phyloP scores from a whole-genome alignment of 1,140 invertebrate genomes.

The Brachionus calyciflorus region DNA sequence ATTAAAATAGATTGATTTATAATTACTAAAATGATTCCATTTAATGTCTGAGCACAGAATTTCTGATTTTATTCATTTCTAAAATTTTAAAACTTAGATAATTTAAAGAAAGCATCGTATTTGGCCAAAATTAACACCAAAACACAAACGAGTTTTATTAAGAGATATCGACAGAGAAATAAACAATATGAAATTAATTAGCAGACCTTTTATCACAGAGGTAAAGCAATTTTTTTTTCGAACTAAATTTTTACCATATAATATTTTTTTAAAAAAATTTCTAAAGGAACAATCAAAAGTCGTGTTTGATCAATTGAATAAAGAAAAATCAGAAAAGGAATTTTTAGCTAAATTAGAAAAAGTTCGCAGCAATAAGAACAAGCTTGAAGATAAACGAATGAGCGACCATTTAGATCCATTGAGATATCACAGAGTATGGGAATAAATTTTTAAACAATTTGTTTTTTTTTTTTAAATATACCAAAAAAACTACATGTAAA shows the following conservation, averaged over 20 bases:
- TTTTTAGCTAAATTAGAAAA: slow-evolving; percentile 16
- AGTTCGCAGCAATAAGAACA: slow-evolving; percentile 16
- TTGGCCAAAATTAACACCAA: slow-evolving; percentile 32
- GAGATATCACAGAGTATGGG: slow-evolving; percentile 41
- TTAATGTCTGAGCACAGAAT: background rate
- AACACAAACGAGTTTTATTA: background rate
- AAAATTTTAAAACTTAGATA: too few species aligned
- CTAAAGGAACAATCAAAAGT: background rate
- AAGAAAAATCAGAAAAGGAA: background rate
- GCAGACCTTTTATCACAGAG: slow-evolving; percentile 11
- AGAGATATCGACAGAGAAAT: slow-evolving; percentile 37
- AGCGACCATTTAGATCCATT: slow-evolving; percentile 30
- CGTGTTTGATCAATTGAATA: slow-evolving; percentile 6
- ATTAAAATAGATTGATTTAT: too few species aligned
- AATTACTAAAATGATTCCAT: too few species aligned
- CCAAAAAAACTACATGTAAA: too few species aligned
- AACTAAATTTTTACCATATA: background rate
- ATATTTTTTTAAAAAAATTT: too few species aligned
- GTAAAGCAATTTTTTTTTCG: background rate
- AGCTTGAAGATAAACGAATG: slow-evolving; percentile 29
- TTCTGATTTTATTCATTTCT: background rate
- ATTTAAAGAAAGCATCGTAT: slow-evolving; percentile 34
- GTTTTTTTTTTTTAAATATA: too few species aligned
- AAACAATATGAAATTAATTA: slow-evolving; percentile 43
- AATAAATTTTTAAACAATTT: background rate